Conservation (phyloP, 2,888 invertebrate species). For the Ornithoptera priamus region DNA sequence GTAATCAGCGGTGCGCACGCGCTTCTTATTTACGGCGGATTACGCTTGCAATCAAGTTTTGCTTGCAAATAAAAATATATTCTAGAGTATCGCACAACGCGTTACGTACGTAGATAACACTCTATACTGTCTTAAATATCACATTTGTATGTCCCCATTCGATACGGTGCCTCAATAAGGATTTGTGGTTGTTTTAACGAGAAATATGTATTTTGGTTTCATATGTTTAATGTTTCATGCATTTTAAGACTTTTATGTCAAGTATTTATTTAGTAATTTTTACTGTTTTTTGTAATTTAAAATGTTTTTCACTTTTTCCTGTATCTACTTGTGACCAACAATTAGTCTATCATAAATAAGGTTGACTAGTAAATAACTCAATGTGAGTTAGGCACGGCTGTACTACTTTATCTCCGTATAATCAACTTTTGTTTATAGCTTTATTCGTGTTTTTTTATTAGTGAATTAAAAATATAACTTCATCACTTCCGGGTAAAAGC, state of each 20-base stretch:
- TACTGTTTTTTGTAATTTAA: too few relatives aligned
- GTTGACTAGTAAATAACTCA: too few relatives aligned
- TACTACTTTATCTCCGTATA: too few relatives aligned
- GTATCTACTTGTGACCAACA: too few relatives aligned
- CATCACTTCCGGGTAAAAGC: too few relatives aligned
- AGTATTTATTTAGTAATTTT: too few relatives aligned
- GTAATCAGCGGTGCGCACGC: constrained; percentile 70
- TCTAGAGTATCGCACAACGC: constrained; percentile 22
- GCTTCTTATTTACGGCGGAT: constrained; percentile 75
- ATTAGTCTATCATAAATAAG: too few relatives aligned
- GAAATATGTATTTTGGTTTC: constrained; percentile 11
- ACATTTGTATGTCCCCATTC: constrained; percentile 25
- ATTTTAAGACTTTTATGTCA: background rate
- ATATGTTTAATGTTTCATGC: background rate
- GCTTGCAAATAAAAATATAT: constrained; percentile 46
- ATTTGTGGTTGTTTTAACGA: constrained; percentile 30
- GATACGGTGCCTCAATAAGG: constrained; percentile 25
- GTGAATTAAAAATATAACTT: too few relatives aligned
- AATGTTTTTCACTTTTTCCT: too few relatives aligned
- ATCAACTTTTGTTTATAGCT: too few relatives aligned
- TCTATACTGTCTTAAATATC: constrained; percentile 44
- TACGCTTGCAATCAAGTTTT: constrained; percentile 68
- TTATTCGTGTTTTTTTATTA: too few relatives aligned
- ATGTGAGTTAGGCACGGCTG: too few relatives aligned
- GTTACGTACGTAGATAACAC: constrained; percentile 42